Base-by-base conservation (phyloP, 2,113 vertebrate genomes). In the Albula glossodonta region DNA sequence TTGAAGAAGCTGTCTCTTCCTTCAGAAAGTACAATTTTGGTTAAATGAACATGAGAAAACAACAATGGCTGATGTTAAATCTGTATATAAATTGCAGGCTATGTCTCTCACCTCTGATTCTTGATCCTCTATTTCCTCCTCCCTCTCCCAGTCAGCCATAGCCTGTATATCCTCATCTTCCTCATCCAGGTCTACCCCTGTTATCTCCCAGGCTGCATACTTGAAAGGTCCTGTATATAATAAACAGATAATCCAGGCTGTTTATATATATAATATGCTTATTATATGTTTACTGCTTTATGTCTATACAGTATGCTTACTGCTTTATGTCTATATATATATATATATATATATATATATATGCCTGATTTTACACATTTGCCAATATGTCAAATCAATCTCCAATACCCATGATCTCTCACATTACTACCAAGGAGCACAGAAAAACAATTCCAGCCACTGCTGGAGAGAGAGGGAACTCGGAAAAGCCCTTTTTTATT, bases 101-200 rank as follows among this genome's bases (percentile, higher is more conserved):
- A 91, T 92, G 77, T 90, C 85, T 2, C 89, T 80, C 50, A 96
- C 93, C 83, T 95, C 94, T 4, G 89, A 78, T 82, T 93, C 94
- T 60, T 91, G 90, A 6, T 90, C 92, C 0, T 86, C 93, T 49
- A 84, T 88, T 49, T 93, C 93, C 11, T 93, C 85, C 0, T 83
- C 89, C 90, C 91, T 94, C 7, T 95, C 93, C 12, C 89, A 63
- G 25, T 96, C 95, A 0, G 0, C 63, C 88, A 96, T 93, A 11
- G 93, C 95, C 87, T 95, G 93, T 2, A 91, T 86, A 88, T 97
- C 96, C 83, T 97, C 97, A 63, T 93, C 90, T 88, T 98, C 97
- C 83, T 97, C 96, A 0, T 97, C 94, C 78, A 96, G 92, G 88
- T 99, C 97, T 86, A 93, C 89, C 2, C 56, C 60, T 81, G 91